These are phyloP conservation scores for Neostethus bicornis DNA, from an alignment of 2,797 vertebrate genomes.

Conservation along the genomic window DNA sequence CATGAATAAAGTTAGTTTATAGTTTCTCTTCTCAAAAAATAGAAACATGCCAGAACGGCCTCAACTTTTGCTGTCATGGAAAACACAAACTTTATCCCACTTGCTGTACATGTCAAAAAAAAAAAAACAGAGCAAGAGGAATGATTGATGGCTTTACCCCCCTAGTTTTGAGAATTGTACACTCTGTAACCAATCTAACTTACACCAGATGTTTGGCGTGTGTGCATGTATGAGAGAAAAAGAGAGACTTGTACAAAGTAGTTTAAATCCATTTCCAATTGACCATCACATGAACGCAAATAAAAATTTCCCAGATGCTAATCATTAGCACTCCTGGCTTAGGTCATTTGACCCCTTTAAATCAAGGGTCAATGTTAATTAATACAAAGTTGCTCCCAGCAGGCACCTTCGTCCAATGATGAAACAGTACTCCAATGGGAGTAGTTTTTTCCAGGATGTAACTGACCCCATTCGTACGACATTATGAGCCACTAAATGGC, in stretches of 20 bases:
- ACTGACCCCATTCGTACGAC: not conserved
- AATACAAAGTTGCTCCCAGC: not conserved
- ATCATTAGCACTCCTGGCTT: too few relatives aligned
- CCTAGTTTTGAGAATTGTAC: constrained; percentile 61
- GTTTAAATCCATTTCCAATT: constrained; percentile 3
- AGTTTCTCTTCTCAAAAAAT: not conserved
- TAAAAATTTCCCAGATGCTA: not conserved
- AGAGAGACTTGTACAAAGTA: constrained; percentile 7
- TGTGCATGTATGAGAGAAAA: constrained; percentile 6
- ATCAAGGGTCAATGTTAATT: too few relatives aligned
- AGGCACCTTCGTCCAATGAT: not conserved
- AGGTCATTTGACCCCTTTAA: too few relatives aligned
- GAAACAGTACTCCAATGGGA: not conserved
- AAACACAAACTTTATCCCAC: constrained; percentile 40
- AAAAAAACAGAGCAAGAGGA: constrained; percentile 23
- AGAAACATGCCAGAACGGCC: not conserved
- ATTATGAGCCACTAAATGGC: not conserved
- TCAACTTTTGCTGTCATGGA: constrained; percentile 41
- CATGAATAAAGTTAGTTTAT: constrained; percentile 23
- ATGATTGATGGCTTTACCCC: constrained; percentile 70
- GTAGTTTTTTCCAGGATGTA: not conserved
- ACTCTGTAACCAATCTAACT: constrained; percentile 70
- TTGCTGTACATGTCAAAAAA: constrained; percentile 23
- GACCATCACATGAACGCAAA: not conserved
- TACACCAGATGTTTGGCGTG: constrained; percentile 71